Evolutionary conservation across 2,888 invertebrate genomes (phyloP), one percentile per base, ranked within the genome.

Genomic region (Phrixothrix hirtus): DNA sequence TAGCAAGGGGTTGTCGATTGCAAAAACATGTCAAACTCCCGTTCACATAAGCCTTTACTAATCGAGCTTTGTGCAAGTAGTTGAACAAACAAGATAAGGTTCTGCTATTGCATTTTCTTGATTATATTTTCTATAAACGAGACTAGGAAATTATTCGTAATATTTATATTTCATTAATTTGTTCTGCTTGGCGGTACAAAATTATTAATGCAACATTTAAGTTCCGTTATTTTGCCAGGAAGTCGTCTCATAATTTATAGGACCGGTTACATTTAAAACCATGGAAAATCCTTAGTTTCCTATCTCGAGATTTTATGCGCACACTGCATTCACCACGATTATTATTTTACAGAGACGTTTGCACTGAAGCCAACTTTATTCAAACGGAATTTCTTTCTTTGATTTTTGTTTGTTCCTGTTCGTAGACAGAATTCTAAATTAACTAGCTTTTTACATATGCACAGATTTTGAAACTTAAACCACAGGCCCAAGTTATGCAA

Each of bases 121-220:
- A 55, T 59, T 58, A 57, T 29, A 46, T 21, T 35, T 25, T 34
- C 48, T 48, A 50, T 52, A 25, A 36, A 29, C 31, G 30, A 42
- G 13, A 14, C 17, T 16, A 35, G 42, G 46, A 42, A 53, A 53
- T 53, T 62, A 60, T 62, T 60, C 61, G 61, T 62, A 61, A 64
- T 68, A 66, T 68, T 68, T 68, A 66, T 68, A 66, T 68, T 67
- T 65, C 68, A 67, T 68, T 68, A 68, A 67, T 68, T 68, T 63
- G 63, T 64, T 65, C 65, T 59, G 65, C 62, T 62, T 49, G 41
- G 52, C 57, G 53, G 59, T 58, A 51, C 30, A 55, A 56, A 63
- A 67, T 68, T 68, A 67, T 66, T 63, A 62, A 68, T 69, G 67
- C 69, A 67, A 68, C 69, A 68, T 69, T 69, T 68, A 67, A 70